Conservation (phyloP, 2,113 vertebrate genomes). For the Xiphophorus hellerii region DNA sequence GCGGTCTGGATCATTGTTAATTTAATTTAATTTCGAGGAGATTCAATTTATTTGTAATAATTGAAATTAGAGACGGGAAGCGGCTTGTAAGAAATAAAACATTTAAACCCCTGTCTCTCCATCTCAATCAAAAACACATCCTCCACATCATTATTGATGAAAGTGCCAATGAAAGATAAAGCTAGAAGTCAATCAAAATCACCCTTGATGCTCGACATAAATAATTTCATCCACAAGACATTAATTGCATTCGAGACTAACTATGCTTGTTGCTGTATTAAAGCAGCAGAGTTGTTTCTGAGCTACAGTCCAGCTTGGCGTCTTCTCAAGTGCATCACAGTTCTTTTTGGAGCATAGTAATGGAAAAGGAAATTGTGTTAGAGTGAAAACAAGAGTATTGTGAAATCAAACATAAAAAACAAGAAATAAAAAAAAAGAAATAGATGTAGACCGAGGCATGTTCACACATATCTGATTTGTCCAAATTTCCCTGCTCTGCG, state of each 20-base stretch:
- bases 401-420: conserved; percentile 39
- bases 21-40: conserved; percentile 48
- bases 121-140: conserved; percentile 53
- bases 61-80: conserved; percentile 36
- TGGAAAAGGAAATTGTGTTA: conserved; percentile 44
- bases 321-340: conserved; percentile 30
- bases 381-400: conserved; percentile 30
- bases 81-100: conserved; percentile 41
- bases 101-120: conserved; percentile 38
- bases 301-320: conserved; percentile 52
- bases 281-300: conserved; percentile 38
- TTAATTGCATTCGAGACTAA: conserved; percentile 48
- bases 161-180: conserved; percentile 37
- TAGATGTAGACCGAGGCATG: conserved; percentile 51
- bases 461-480: conserved; percentile 64
- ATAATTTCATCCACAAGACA: conserved; percentile 48
- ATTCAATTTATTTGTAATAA: conserved; percentile 50
- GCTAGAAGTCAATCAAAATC: conserved; percentile 36
- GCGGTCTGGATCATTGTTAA: conserved; percentile 40
- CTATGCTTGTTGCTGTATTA: conserved; percentile 21
- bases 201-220: conserved; percentile 33
- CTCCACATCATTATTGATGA: conserved; percentile 53
- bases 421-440: conserved; percentile 37
- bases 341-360: conserved; percentile 42
- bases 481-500: conserved; percentile 63